A percentile compares a stretch with the other conserved stretches of the same genome.
Evolutionary conservation across 2,888 invertebrate genomes (phyloP).

Genomic region (Ditula angustiorana): DNA sequence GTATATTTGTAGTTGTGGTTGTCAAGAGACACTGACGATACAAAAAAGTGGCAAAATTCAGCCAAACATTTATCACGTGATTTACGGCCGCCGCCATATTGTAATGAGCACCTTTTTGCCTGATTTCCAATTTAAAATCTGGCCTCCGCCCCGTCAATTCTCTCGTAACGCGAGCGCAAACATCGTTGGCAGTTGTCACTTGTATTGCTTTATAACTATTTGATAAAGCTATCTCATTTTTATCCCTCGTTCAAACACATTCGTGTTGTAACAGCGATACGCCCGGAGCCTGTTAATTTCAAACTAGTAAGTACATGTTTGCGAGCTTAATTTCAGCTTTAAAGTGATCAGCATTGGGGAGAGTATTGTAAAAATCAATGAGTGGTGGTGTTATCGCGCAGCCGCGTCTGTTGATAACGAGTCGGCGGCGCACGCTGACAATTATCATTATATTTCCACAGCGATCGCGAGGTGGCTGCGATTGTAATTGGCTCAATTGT

Average conservation of each 20-base stretch:
- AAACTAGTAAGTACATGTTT: background rate
- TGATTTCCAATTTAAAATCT: no score
- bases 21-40: no score
- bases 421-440: slow-evolving; percentile 8
- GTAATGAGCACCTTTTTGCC: no score
- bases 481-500: slow-evolving; percentile 32
- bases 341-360: slow-evolving; percentile 18
- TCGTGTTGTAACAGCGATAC: slow-evolving; percentile 26
- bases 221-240: slow-evolving; percentile 19
- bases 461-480: slow-evolving; percentile 31
- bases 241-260: slow-evolving; percentile 19
- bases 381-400: slow-evolving; percentile 28
- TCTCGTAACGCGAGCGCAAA: background rate
- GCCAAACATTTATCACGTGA: no score
- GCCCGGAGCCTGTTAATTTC: slow-evolving; percentile 17
- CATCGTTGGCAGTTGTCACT: background rate
- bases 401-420: slow-evolving; percentile 28
- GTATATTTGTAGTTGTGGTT: no score
- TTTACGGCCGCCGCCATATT: no score
- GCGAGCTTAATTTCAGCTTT: slow-evolving; percentile 29
- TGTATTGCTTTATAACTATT: slow-evolving; percentile 2
- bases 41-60: no score
- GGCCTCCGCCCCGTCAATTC: background rate
- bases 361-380: slow-evolving; percentile 34
- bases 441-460: slow-evolving; percentile 37